phyloP scores from a whole-genome alignment of 2,888 invertebrate species.

The Cantharis flavilabris region DNA sequence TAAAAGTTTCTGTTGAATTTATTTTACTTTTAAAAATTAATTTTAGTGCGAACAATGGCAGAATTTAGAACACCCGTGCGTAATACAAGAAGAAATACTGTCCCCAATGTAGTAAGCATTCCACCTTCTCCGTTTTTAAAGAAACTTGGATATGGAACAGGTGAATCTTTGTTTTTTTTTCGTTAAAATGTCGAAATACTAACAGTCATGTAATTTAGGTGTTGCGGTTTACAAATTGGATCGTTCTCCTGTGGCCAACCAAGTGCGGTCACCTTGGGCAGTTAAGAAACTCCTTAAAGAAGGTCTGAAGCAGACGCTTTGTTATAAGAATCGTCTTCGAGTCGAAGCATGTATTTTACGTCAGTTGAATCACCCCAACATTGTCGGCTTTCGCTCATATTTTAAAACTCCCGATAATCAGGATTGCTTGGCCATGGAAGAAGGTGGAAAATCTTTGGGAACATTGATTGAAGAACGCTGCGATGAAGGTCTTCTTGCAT shows the following conservation, averaged over 20 bases:
- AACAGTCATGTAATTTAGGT: constrained; percentile 57
- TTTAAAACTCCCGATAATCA: constrained; percentile 60
- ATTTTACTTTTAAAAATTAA: background rate
- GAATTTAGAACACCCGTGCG: constrained; percentile 58
- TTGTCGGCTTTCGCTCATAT: constrained; percentile 74
- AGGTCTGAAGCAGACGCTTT: constrained; percentile 46
- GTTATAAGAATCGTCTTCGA: constrained; percentile 62
- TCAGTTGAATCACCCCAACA: constrained; percentile 76
- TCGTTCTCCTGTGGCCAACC: constrained; percentile 70
- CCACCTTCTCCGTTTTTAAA: constrained; percentile 76
- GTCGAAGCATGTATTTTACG: constrained; percentile 74
- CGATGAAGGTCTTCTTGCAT: constrained; percentile 60
- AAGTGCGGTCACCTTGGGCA: constrained; percentile 83
- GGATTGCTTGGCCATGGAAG: constrained; percentile 78
- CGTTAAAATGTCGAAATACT: background rate
- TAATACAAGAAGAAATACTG: constrained; percentile 39
- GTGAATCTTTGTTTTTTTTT: constrained; percentile 49
- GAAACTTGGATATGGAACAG: constrained; percentile 77
- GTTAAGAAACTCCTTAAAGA: constrained; percentile 70
- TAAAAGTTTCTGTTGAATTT: background rate
- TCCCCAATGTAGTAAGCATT: constrained; percentile 50
- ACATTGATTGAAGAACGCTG: constrained; percentile 72
- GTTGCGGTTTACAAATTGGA: constrained; percentile 78
- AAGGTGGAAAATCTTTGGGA: constrained; percentile 72
- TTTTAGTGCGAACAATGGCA: constrained; percentile 42